Evolutionary conservation across 1,140 invertebrate genomes (phyloP).

Genomic region (Psix sp.): DNA sequence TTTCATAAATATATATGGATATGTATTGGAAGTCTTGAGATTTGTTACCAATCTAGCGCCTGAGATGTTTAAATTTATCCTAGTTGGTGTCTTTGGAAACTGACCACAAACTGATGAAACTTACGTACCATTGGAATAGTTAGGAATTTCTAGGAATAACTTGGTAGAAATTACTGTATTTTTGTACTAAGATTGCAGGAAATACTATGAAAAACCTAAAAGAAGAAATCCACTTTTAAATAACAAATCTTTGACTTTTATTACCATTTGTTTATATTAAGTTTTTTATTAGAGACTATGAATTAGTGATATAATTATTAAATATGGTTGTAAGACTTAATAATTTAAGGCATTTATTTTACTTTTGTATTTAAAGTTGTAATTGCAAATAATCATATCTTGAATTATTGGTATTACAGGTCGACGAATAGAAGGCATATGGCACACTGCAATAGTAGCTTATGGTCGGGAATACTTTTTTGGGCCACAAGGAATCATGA

Average conservation of each 20-base stretch:
- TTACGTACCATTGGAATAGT: too few species aligned
- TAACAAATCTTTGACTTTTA: too few species aligned
- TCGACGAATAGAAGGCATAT: constrained; percentile 88
- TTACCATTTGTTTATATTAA: too few species aligned
- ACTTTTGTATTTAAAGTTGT: background rate
- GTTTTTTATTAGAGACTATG: too few species aligned
- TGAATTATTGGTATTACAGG: constrained; percentile 75
- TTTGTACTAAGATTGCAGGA: too few species aligned
- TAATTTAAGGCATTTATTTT: background rate
- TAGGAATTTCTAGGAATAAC: too few species aligned
- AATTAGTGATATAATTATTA: too few species aligned
- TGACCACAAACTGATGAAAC: too few species aligned
- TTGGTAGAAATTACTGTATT: too few species aligned
- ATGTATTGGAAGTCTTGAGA: constrained; percentile 19
- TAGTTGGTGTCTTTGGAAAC: constrained; percentile 6
- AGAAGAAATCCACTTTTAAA: too few species aligned
- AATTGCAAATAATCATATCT: background rate
- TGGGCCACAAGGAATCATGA: constrained; percentile 86
- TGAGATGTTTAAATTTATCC: constrained; percentile 37
- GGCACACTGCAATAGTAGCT: constrained; percentile 91
- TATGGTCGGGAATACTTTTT: constrained; percentile 93
- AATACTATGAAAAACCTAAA: too few species aligned
- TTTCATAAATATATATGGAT: constrained; percentile 6
- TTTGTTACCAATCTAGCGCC: constrained; percentile 39
- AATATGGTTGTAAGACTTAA: too few species aligned